Conservation (phyloP, 2,888 invertebrate genomes). For the Kryphioiulus occultus region DNA sequence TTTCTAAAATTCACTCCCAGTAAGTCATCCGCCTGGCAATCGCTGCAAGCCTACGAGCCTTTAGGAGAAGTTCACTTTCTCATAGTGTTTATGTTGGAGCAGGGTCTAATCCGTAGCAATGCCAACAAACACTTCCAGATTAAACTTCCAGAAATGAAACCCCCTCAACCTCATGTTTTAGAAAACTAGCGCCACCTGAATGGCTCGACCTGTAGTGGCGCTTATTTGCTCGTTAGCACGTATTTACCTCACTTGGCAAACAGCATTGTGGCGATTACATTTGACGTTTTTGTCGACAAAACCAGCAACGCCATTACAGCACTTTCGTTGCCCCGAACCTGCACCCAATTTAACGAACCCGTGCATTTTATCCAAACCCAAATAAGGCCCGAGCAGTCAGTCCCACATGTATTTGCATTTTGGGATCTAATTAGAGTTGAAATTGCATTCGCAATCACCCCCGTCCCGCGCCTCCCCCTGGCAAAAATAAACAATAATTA, state of each 20-base stretch:
- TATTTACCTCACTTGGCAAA: neutral
- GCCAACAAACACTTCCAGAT: no score
- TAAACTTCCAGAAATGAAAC: no score
- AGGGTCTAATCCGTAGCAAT: no score
- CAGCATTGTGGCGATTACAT: neutral
- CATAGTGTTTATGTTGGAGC: no score
- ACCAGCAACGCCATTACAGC: neutral
- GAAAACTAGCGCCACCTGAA: no score
- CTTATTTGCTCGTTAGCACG: neutral
- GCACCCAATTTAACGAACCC: neutral
- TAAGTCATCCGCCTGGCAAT: no score
- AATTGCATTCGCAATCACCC: neutral
- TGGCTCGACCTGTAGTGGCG: neutral
- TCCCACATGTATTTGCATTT: constrained; percentile 18
- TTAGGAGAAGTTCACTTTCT: no score
- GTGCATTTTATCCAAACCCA: neutral
- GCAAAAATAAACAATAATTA: constrained; percentile 20
- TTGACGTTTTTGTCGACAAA: neutral
- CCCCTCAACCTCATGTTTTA: no score
- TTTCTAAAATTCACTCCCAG: no score
- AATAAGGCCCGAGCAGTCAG: neutral
- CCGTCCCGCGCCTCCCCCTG: neutral
- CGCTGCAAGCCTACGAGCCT: no score
- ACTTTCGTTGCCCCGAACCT: neutral
- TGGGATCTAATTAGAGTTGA: constrained; percentile 8